Base-by-base conservation (phyloP, 2,888 invertebrate species). In the Xanthia togata region DNA sequence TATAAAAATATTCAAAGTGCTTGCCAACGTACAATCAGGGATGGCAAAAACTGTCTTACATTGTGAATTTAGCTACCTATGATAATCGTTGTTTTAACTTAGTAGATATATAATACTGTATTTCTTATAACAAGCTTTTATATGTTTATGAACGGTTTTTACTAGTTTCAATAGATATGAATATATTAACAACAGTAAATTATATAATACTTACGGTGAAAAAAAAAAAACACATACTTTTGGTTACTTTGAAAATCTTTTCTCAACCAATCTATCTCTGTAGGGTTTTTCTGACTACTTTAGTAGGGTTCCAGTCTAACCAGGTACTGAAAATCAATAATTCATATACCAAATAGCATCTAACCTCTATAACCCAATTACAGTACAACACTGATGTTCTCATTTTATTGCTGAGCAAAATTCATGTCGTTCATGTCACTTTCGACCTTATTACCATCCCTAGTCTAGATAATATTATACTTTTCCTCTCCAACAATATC, bases 1-100 rank as follows among this genome's bases (percentile, higher is more conserved):
- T 82, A 69, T 53, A 69, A 82, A 82, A 82, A 74, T 62, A 81
- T 65, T 60, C 20, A 53, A 72, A 73, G 26, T 44, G 59, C 35
- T 73, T 59, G 35, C 17, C 50, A 35, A 62, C 44, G 60, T 44
- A 0, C 9, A 9, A n/a, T 35, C 14, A 80, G 23, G 53, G 53
- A 4, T 78, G 57, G 23, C 35, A 14, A 2, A 31, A 31, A 67
- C 14, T 65, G 4, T 47, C 31, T 47, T 59, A 12, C 55, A n/a
- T n/a, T 55, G 53, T 53, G 55, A n/a, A 53, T n/a, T 55, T 55
- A n/a, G 12, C 12, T n/a, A 12, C 2, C 0, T 26, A 6, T 11
- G 9, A 53, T 53, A 0, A 55, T n/a, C 12, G 11, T 55, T n/a
- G 55, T n/a, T 55, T 11, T n/a, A n/a, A 55, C 55, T n/a, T n/a